Percentiles rank a stretch among this genome's conserved stretches.
Evolutionary conservation across 2,113 vertebrate species (phyloP).

Genomic region (Otocyon megalotis): DNA sequence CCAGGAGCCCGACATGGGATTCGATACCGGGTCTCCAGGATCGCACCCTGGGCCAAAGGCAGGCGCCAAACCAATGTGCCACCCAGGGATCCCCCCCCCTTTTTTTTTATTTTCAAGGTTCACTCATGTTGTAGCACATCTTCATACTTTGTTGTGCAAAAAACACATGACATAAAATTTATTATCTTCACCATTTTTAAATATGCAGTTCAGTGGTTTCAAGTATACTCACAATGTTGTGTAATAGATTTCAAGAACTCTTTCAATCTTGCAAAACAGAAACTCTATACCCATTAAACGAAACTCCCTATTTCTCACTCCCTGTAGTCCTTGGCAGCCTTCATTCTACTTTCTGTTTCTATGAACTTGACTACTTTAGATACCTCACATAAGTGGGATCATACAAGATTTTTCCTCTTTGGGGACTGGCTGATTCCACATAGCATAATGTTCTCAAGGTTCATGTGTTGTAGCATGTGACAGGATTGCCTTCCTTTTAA

Average conservation of each 20-base stretch:
- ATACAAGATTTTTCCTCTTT: background rate
- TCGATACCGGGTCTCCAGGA: too few relatives aligned
- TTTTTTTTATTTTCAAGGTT: background rate
- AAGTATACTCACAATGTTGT: background rate
- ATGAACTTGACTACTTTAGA: background rate
- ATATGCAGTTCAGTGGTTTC: background rate
- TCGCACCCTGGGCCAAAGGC: too few relatives aligned
- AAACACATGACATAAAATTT: background rate
- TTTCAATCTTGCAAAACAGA: background rate
- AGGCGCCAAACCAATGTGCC: too few relatives aligned
- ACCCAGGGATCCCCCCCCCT: too few relatives aligned
- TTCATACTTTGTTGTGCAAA: background rate
- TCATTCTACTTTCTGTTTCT: background rate
- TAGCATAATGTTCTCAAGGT: background rate
- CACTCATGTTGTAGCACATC: too few relatives aligned
- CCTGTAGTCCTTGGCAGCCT: background rate
- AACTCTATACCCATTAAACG: background rate
- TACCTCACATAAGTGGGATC: background rate
- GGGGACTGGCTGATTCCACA: background rate
- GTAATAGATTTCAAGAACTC: background rate
- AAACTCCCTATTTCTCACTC: background rate
- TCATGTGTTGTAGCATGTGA: background rate
- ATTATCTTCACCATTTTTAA: background rate
- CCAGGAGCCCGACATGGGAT: too few relatives aligned
- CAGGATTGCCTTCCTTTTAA: background rate